phyloP scores from a whole-genome alignment of 2,797 vertebrate genomes.

The Leuciscus waleckii region DNA sequence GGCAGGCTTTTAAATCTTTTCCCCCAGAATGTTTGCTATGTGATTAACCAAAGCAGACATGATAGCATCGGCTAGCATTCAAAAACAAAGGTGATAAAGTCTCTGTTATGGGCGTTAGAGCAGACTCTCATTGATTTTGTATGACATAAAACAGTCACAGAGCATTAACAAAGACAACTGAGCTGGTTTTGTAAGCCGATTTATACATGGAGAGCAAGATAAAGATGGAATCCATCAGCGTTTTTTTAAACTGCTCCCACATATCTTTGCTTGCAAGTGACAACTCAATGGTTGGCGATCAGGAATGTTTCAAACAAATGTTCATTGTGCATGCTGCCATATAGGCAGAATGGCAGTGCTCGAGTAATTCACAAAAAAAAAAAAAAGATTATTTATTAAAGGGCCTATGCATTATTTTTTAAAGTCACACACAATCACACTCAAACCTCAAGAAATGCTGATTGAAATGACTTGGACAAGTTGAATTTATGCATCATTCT shows the following conservation, averaged over 20 bases:
- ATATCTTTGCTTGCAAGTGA: conserved; percentile 10
- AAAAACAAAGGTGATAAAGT: conserved; percentile 26
- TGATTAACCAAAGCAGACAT: not conserved
- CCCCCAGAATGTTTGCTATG: not conserved
- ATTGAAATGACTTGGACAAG: not conserved
- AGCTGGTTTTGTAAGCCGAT: conserved; percentile 30
- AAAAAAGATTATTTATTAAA: conserved; percentile 61
- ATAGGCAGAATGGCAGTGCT: conserved; percentile 58
- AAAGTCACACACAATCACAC: conserved; percentile 30
- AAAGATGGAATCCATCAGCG: not conserved
- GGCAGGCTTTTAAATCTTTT: conserved; percentile 12
- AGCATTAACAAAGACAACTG: conserved; percentile 22
- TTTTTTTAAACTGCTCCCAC: conserved; percentile 16
- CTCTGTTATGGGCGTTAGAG: conserved; percentile 62
- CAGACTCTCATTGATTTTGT: conserved; percentile 57
- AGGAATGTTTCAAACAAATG: conserved; percentile 55
- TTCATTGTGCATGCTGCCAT: conserved; percentile 51
- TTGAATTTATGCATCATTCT: not conserved
- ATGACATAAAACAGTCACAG: conserved; percentile 39
- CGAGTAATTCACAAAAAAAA: conserved; percentile 2
- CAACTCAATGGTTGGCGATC: conserved; percentile 37
- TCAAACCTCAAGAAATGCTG: conserved; percentile 12
- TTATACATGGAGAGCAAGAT: conserved; percentile 2
- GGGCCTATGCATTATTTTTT: conserved; percentile 63
- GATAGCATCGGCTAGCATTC: not conserved